Evolutionary conservation across 53 echinoderm and acorn worm genomes (phyloP).

Genomic region (Zoroaster sp.): DNA sequence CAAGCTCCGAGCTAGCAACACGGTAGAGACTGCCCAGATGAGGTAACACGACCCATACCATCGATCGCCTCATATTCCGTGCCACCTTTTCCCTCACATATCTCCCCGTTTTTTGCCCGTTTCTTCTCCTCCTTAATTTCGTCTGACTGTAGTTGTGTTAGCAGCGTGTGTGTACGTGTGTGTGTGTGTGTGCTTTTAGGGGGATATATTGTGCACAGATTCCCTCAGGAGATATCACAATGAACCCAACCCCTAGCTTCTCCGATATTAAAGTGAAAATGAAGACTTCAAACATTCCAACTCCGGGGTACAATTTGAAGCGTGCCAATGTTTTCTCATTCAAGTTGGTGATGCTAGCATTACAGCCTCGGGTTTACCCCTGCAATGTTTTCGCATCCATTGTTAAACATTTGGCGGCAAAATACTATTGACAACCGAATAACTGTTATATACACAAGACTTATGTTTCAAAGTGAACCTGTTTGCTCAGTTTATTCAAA

Average conservation of each 20-base stretch:
- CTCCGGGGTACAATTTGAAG: too few species aligned
- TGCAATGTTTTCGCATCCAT: neutral
- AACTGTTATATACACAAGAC: neutral
- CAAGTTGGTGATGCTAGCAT: neutral
- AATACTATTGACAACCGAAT: neutral
- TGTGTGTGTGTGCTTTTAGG: neutral
- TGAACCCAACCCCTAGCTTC: neutral
- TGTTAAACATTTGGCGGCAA: neutral
- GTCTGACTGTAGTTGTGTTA: neutral
- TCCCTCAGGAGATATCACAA: neutral
- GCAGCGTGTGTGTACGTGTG: too few species aligned
- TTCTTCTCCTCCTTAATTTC: neutral
- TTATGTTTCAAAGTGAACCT: neutral
- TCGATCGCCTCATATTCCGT: neutral
- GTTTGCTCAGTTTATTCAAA: too few species aligned
- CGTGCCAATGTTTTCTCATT: conserved; percentile 4
- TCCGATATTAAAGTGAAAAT: neutral
- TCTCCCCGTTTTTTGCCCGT: neutral
- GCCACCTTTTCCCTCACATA: neutral
- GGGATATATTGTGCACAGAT: neutral
- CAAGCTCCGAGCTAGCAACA: conserved; percentile 89
- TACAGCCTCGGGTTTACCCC: neutral
- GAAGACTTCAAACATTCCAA: neutral
- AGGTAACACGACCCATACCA: conserved; percentile 62
- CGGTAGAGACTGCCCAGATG: conserved; percentile 92